Base-by-base conservation (phyloP, 2,888 invertebrate genomes). In the Brachyptera putata region DNA sequence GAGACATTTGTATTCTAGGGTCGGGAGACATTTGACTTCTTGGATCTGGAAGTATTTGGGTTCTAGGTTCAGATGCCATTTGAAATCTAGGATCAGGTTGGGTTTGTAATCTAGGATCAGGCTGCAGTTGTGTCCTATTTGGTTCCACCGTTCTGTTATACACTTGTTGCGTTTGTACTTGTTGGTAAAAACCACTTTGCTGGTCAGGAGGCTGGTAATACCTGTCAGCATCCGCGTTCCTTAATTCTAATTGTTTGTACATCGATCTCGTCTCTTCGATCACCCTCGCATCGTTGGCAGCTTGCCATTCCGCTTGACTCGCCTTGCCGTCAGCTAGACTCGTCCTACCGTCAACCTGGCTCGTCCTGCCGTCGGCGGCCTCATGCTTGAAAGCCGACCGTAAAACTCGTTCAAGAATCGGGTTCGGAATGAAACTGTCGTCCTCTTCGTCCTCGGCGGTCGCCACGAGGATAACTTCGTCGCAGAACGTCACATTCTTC, bases 401-500 rank as follows among this genome's bases (percentile, higher is more conserved):
- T 18, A 93, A 74, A 0, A 94, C 92, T 60, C 93, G 80, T 72
- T 94, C 92, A 66, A 94, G 75, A 61, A 94, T 91, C 0, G 93
- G 94, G 76, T 94, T 94, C 0, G 93, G 92, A 69, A 93, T 91
- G 69, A 91, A 92, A 67, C 89, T 87, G 64, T 92, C 92, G 63
- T 91, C 91, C 74, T 92, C 92, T 69, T 93, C 90, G 68, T 94
- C 93, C 69, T 95, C 94, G 0, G 93, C 92, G 1, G 93, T 93
- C 3, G 95, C 93, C 11, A 95, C 94, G 59, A 95, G 76, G 63
- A 93, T 93, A 0, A 95, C 93, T 75, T 95, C 92, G 73, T 95
- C 95, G 70, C 94, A 95, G 75, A 95, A 95, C 0, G 95, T 94
- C 3, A 95, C 95, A 61, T 91, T 92, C 74, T 95, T 95, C 80